phyloP scores from a whole-genome alignment of 1,140 invertebrate genomes.

The Leptopilina clavipes region DNA sequence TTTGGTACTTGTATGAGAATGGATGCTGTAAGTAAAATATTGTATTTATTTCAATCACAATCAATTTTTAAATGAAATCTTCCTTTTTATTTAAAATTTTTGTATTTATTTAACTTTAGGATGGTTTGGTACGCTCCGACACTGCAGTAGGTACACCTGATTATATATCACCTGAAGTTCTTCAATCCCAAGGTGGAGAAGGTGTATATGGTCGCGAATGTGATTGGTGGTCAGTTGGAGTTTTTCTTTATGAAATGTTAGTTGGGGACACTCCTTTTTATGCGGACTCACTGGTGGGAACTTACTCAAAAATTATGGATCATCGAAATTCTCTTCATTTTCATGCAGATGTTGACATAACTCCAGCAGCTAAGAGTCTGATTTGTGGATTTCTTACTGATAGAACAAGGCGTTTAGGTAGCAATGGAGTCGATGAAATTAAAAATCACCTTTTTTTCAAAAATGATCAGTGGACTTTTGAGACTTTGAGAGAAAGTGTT shows the following conservation, averaged over 20 bases:
- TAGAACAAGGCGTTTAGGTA: conserved; percentile 91
- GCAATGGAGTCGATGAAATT: conserved; percentile 96
- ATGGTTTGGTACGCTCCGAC: conserved; percentile 95
- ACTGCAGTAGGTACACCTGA: conserved; percentile 99
- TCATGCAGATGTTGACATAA: conserved; percentile 95
- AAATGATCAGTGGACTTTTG: conserved; percentile 98
- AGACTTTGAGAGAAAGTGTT: conserved; percentile 93
- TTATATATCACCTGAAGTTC: conserved; percentile 99
- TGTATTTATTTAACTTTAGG: conserved; percentile 72
- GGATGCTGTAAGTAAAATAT: conserved; percentile 81
- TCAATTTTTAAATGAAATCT: not conserved
- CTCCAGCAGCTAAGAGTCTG: conserved; percentile 91
- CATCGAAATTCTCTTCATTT: conserved; percentile 97
- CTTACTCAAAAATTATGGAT: conserved; percentile 99
- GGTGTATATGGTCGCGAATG: conserved; percentile 96
- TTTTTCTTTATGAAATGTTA: conserved; percentile 99
- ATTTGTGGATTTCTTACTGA: conserved; percentile 97
- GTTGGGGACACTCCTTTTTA: conserved; percentile 99
- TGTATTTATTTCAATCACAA: not conserved
- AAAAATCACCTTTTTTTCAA: conserved; percentile 96
- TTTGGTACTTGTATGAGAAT: conserved; percentile 99
- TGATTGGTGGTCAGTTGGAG: conserved; percentile 99
- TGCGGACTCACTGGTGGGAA: conserved; percentile 97
- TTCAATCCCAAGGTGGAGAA: conserved; percentile 97
- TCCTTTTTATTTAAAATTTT: no score